Conservation (phyloP, 2,888 invertebrate genomes). For the Brachynemurus nebulosus region DNA sequence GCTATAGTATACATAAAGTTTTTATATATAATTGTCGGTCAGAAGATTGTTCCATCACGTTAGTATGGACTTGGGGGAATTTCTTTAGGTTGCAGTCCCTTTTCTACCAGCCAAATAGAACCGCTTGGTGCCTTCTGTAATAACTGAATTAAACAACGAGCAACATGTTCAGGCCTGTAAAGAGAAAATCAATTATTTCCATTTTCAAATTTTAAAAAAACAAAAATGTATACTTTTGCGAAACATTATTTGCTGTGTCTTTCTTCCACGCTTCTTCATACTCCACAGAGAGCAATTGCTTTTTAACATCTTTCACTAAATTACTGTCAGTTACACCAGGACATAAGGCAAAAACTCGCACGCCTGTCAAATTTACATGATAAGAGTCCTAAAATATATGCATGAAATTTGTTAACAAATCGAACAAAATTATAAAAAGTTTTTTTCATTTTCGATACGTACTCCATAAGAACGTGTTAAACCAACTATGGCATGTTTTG, state of each 20-base stretch:
- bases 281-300: constrained; percentile 53
- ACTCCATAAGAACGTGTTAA: constrained; percentile 61
- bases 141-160: constrained; percentile 48
- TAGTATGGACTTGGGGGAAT: constrained; percentile 24
- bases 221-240: constrained; percentile 32
- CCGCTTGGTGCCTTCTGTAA: constrained; percentile 53
- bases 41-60: too few relatives aligned
- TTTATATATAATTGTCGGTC: too few relatives aligned
- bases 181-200: constrained; percentile 9
- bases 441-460: constrained; percentile 20
- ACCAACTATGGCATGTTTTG: constrained; percentile 61
- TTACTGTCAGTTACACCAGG: constrained; percentile 54
- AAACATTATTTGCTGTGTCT: constrained; percentile 46
- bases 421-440: neutral
- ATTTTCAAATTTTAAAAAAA: neutral
- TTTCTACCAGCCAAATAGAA: constrained; percentile 58
- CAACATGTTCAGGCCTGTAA: constrained; percentile 55
- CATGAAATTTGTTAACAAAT: neutral
- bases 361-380: constrained; percentile 56
- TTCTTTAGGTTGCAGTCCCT: constrained; percentile 49
- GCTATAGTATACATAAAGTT: too few relatives aligned
- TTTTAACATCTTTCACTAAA: constrained; percentile 51
- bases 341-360: constrained; percentile 55
- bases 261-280: constrained; percentile 60
- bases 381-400: constrained; percentile 43